Evolutionary conservation across 2,888 invertebrate species (phyloP).

Genomic region (Scaptomyza cyrtandrae): DNA sequence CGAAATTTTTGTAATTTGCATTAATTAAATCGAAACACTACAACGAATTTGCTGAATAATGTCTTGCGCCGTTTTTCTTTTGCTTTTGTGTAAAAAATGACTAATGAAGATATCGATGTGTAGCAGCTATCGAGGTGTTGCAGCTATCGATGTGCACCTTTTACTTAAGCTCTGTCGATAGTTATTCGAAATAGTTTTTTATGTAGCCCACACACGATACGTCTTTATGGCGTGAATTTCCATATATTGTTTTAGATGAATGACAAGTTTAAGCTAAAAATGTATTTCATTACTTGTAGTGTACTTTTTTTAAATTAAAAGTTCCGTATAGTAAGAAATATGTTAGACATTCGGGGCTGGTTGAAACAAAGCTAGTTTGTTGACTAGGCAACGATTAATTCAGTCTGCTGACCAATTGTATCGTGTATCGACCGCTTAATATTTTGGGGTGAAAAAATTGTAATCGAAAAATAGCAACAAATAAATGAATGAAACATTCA

Average conservation of each 20-base stretch:
- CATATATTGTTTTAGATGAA: neutral
- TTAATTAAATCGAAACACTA: slow-evolving; percentile 44
- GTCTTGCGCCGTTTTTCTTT: slow-evolving; percentile 38
- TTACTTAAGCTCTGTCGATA: neutral
- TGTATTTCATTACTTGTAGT: too few relatives aligned
- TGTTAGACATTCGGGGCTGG: neutral
- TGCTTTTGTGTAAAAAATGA: slow-evolving; percentile 64
- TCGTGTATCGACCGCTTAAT: slow-evolving; percentile 27
- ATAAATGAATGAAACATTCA: slow-evolving; percentile 41
- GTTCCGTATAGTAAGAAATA: neutral
- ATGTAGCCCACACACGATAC: neutral
- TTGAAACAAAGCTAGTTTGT: neutral
- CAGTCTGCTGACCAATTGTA: slow-evolving; percentile 11
- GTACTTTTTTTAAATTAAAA: neutral
- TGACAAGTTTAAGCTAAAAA: neutral
- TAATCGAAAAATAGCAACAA: slow-evolving; percentile 60
- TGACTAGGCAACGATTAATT: slow-evolving; percentile 6
- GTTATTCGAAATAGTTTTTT: neutral
- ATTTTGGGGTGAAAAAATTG: slow-evolving; percentile 54
- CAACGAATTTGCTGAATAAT: slow-evolving; percentile 49
- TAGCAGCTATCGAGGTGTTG: slow-evolving; percentile 21
- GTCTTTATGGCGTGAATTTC: neutral
- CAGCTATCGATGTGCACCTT: slow-evolving; percentile 26
- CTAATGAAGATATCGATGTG: slow-evolving; percentile 50
- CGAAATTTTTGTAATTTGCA: slow-evolving; percentile 45